Base-by-base conservation (phyloP, 2,797 vertebrate species). In the Discoglossus pictus region DNA sequence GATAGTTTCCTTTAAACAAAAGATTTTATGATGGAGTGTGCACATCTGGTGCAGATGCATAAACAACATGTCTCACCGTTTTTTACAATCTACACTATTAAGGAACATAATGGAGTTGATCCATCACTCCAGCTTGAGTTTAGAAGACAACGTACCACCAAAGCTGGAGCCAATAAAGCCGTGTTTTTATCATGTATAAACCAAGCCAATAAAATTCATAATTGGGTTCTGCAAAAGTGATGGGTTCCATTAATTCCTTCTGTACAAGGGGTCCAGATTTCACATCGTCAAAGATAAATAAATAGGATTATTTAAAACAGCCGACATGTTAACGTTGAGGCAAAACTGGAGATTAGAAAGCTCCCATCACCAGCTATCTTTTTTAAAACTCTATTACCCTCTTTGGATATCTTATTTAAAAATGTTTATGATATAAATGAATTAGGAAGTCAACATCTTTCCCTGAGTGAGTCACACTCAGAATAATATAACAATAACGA, bases 11-110 rank as follows among this genome's bases (percentile, higher is more conserved):
- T 34, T n/a, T 54, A 44, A 44, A 64, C 61, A 64, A 43, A 36
- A 51, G 18, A 21, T 48, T 58, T 56, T 39, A 40, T 24, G 21
- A 40, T 15, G 15, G 15, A 12, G 15, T n/a, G 35, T 23, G 12
- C 54, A 48, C 64, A 51, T 67, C 64, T 59, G 64, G 21, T 40
- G 10, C 35, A 50, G 17, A 58, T 15, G 53, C 54, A 38, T 46
- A 40, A 59, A 58, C 44, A 53, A 20, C 36, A 48, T 17, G 44
- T 47, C 53, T 66, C 16, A 11, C 51, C 42, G 63, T n/a, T 36
- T 44, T n/a, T 58, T 50, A 66, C 63, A 66, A 48, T 58, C 18
- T 23, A 1, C 20, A 16, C 36, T 16, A 58, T 58, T 47, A 39
- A 53, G 52, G 35, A 48, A n/a, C 16, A 18, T 55, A 36, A 55